These are phyloP conservation scores for Valencia hispanica DNA, from an alignment of 2,797 vertebrate species.

Conservation along the genomic window DNA sequence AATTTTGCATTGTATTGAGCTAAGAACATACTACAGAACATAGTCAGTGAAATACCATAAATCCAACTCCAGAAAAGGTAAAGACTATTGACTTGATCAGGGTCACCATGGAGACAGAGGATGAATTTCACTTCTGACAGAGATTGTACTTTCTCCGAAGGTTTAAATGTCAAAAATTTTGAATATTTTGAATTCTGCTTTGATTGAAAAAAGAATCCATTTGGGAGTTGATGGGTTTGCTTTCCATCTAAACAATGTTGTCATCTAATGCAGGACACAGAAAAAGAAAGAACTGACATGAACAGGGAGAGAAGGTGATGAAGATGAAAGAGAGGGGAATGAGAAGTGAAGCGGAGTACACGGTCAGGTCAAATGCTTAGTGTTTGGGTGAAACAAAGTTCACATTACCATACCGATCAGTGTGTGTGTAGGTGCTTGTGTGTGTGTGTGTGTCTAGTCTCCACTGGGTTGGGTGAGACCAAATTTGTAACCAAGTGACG, in stretches of 20 bases:
- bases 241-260: constrained; percentile 75
- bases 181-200: constrained; percentile 9
- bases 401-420: constrained; percentile 92
- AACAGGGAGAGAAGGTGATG: constrained; percentile 19
- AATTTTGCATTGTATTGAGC: neutral
- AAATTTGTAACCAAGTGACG: constrained; percentile 77
- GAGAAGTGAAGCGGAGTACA: constrained; percentile 76
- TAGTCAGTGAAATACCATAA: neutral
- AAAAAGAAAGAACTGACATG: neutral
- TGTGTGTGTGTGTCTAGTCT: constrained; percentile 41
- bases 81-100: neutral
- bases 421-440: constrained; percentile 19
- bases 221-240: constrained; percentile 16
- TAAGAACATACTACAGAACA: neutral
- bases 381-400: constrained; percentile 94
- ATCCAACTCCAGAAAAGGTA: neutral
- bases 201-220: neutral
- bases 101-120: constrained; percentile 30
- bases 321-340: constrained; percentile 22
- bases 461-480: constrained; percentile 72
- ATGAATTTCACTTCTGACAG: constrained; percentile 14
- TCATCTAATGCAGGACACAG: neutral
- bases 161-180: constrained; percentile 7
- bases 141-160: constrained; percentile 5
- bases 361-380: constrained; percentile 87